Percentiles rank a stretch among this genome's conserved stretches.
Conservation (phyloP, 2,797 vertebrate species). For the Poecilia wingei region DNA sequence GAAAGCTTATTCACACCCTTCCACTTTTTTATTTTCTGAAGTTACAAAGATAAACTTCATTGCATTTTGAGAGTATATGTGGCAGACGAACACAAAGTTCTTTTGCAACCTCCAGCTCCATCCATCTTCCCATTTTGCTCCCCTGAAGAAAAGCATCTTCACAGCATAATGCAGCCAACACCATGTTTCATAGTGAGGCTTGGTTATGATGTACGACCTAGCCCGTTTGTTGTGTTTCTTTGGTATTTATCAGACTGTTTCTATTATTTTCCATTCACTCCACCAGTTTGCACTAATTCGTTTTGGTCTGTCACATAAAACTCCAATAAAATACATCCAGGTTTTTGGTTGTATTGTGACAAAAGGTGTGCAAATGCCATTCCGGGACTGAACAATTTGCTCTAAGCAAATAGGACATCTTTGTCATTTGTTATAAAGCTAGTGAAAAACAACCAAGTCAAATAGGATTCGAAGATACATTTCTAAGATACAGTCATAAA, state of each 20-base stretch:
- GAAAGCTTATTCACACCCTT: neutral
- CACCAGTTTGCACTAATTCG: neutral
- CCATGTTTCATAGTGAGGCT: neutral
- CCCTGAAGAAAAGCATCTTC: neutral
- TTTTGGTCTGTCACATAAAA: neutral
- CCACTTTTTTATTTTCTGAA: neutral
- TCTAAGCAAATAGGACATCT: conserved; percentile 11
- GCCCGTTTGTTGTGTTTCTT: neutral
- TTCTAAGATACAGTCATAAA: conserved; percentile 13
- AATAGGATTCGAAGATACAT: conserved; percentile 20
- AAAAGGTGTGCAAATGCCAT: neutral
- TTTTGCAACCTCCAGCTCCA: too few species aligned
- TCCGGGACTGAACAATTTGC: neutral
- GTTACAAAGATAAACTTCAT: neutral
- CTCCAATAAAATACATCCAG: neutral
- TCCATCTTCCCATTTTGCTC: too few species aligned
- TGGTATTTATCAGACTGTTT: neutral
- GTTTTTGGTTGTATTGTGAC: neutral
- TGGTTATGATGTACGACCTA: neutral
- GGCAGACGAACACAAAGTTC: neutral
- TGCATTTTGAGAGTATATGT: neutral
- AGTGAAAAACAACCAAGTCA: conserved; percentile 16
- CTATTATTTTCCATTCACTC: neutral
- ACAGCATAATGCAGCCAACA: neutral
- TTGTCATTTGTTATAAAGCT: conserved; percentile 2